Evolutionary conservation across 2,888 invertebrate species (phyloP).

Genomic region (Cataglyphis cursor): DNA sequence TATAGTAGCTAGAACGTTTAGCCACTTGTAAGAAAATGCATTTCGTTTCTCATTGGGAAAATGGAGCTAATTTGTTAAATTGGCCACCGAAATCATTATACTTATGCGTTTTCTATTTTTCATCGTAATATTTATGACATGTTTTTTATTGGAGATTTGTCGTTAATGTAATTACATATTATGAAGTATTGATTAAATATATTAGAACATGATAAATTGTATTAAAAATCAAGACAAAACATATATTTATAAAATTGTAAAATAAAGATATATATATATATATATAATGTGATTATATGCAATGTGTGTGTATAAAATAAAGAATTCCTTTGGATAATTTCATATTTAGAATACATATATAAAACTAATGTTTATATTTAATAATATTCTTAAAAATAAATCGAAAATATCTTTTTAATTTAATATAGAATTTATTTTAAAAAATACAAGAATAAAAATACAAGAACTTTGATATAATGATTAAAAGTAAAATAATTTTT

Average conservation of each 20-base stretch:
- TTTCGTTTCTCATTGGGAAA: conserved; percentile 7
- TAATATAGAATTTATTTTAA: neutral
- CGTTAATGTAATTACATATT: neutral
- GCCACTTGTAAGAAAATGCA: conserved; percentile 18
- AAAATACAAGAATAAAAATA: neutral
- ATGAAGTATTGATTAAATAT: neutral
- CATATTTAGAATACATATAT: neutral
- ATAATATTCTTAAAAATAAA: neutral
- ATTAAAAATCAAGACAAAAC: neutral
- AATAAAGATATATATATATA: neutral
- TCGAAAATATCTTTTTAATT: neutral
- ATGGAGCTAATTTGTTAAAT: conserved; percentile 13
- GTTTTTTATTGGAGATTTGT: neutral
- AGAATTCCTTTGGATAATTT: neutral
- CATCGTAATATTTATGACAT: no score
- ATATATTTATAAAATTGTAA: neutral
- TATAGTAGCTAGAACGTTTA: conserved; percentile 4
- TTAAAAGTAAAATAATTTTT: conserved; percentile 5
- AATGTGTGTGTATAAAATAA: neutral
- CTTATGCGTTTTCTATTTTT: conserved; percentile 1
- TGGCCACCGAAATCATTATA: neutral
- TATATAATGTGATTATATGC: neutral
- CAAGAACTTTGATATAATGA: neutral
- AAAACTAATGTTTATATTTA: neutral
- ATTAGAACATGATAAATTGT: neutral